Base-by-base conservation (phyloP, 2,888 invertebrate species). In the Masnerella sp. region DNA sequence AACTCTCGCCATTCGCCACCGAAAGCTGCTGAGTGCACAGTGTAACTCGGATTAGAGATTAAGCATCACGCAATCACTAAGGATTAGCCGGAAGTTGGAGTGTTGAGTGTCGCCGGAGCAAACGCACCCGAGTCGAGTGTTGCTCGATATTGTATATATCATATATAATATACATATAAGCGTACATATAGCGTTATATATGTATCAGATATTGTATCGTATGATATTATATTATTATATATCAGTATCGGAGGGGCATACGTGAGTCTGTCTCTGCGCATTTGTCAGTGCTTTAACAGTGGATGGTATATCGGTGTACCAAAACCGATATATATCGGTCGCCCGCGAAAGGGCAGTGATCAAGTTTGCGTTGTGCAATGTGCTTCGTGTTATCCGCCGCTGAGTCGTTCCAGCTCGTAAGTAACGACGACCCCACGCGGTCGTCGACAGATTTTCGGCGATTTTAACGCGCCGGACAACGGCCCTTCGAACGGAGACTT, bases 51-150 rank as follows among this genome's bases (percentile, higher is more conserved):
- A 64, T 64, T 36, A 71, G 22, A 68, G 43, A 59, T 51, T 59
- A 36, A 59, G 49, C 58, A 40, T 47, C 62, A 51, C 61, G 54
- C 25, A 59, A 59, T 68, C 30, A 59, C 59, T n/a, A 69, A 59
- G 65, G 65, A 59, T 70, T 70, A 65, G 65, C 65, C 43, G 52
- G 40, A 30, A 56, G 64, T 64, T 56, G 42, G 52, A 45, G 14
- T 58, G 30, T 43, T 49, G 32, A 58, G 52, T 51, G 45, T 73
- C n/a, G n/a, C n/a, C n/a, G n/a, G n/a, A n/a, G n/a, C n/a, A n/a
- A n/a, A n/a, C 67, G 77, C 59, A 64, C 68, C 71, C 75, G 65
- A 80, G 76, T 75, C 74, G 70, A n/a, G n/a, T n/a, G n/a, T 38
- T 17, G 1, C 28, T 40, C 14, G 12, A 32, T 32, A 51, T 62